Evolutionary conservation across 2,113 vertebrate species (phyloP), one percentile per base, ranked within the genome.

Genomic region (Spilogale gracilis): DNA sequence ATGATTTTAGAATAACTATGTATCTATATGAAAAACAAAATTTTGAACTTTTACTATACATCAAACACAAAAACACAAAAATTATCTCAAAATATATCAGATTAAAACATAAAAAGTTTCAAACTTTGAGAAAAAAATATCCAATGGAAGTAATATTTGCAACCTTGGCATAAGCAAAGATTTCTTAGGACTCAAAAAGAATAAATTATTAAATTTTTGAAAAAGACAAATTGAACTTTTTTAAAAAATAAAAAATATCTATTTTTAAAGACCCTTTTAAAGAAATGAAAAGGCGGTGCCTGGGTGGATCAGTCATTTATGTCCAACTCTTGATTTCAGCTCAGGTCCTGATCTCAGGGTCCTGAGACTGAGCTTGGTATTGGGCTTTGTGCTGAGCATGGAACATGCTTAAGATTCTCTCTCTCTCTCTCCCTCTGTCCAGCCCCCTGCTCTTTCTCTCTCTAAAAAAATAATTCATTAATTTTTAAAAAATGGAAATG

Each of bases 41-140:
- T 43, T 7, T 9, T 78, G 13, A 85, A 48, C 27, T 76, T 83
- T 87, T 87, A 83, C 4, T 10, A 89, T 9, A 60, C 10, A 93
- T 2, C 7, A 84, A 93, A 93, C 17, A 85, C 7, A 89, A 52
- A 94, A 80, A 89, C 23, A 50, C 20, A 79, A 95, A 67, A 86
- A 86, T 12, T 38, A 45, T 73, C n/a, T 85, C 32, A 52, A 80
- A 83, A 78, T 8, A 45, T 8, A 79, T 30, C 21, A 78, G 52
- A 50, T 1, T 17, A 54, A 92, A 78, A 20, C 18, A 89, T 23
- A 83, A 74, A 93, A 89, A 60, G 2, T 7, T 48, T 38, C 67
- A 58, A 91, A 85, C 0, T 56, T 78, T 4, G 21, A 69, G 9
- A 11, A 48, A 9, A 43, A 48, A 88, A 67, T 65, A 56, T 30